These are phyloP conservation scores for Lepidurus apus DNA, from an alignment of 1,140 invertebrate genomes.

Conservation along the genomic window DNA sequence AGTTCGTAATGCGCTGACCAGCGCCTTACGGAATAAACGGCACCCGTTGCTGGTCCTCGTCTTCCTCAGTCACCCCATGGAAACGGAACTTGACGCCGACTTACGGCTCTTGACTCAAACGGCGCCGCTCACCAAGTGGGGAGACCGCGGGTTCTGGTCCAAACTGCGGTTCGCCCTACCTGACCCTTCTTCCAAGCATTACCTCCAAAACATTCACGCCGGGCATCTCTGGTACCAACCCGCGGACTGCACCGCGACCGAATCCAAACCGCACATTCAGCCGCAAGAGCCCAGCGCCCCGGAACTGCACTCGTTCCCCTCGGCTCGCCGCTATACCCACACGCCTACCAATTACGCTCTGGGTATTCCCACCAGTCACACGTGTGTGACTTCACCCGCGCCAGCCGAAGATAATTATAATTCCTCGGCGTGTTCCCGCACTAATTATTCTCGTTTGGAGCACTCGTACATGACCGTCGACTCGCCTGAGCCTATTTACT, in stretches of 20 bases:
- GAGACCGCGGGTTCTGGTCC: slow-evolving; percentile 89
- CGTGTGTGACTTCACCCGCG: background rate
- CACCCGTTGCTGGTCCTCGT: slow-evolving; percentile 25
- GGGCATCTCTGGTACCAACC: slow-evolving; percentile 28
- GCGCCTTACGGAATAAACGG: slow-evolving; percentile 14
- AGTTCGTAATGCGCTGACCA: slow-evolving; percentile 64
- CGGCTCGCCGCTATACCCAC: slow-evolving; percentile 30
- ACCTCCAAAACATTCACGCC: slow-evolving; percentile 27
- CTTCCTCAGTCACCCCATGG: slow-evolving; percentile 25
- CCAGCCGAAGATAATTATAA: slow-evolving; percentile 23
- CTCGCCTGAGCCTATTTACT: slow-evolving; percentile 32
- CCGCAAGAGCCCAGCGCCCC: background rate
- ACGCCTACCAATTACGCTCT: slow-evolving; percentile 22
- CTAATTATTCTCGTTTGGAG: slow-evolving; percentile 33
- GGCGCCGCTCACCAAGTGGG: slow-evolving; percentile 80
- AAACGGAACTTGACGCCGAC: slow-evolving; percentile 44
- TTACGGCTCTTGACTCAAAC: slow-evolving; percentile 80
- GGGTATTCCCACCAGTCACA: slow-evolving; percentile 17
- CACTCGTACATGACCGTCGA: slow-evolving; percentile 34
- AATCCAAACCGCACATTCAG: background rate
- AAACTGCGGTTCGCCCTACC: slow-evolving; percentile 87
- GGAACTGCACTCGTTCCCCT: slow-evolving; percentile 24
- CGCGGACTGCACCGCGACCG: background rate
- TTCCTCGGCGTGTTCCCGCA: slow-evolving; percentile 26
- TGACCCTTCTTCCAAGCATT: slow-evolving; percentile 45